Evolutionary conservation across 2,113 vertebrate genomes (phyloP).

Genomic region (Heloderma charlesbogerti): DNA sequence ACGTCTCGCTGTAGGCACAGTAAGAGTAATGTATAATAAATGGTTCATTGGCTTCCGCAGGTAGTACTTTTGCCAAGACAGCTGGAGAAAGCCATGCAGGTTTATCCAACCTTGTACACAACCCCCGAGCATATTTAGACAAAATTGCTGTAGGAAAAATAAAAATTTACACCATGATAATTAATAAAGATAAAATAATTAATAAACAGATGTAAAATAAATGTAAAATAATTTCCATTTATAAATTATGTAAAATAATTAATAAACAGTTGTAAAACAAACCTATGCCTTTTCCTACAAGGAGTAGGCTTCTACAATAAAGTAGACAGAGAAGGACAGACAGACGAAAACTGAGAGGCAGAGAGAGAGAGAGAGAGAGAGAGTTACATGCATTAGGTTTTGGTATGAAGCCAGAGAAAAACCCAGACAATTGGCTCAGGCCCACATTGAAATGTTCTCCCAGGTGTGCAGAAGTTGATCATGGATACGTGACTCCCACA

Average conservation of each 20-base stretch:
- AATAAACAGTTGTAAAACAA: conserved; percentile 51
- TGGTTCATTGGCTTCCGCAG: conserved; percentile 65
- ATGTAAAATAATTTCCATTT: too few species aligned
- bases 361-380: neutral
- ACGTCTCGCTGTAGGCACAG: conserved; percentile 63
- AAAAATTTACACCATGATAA: conserved; percentile 64
- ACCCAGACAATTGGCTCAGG: neutral
- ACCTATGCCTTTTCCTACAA: conserved; percentile 11
- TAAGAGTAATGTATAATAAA: conserved; percentile 59
- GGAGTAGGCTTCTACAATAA: neutral
- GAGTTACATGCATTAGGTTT: conserved; percentile 17
- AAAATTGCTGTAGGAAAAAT: conserved; percentile 68
- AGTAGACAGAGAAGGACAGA: neutral
- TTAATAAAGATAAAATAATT: conserved; percentile 54
- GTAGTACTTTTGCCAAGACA: conserved; percentile 74
- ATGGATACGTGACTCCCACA: neutral
- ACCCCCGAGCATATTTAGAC: conserved; percentile 63
- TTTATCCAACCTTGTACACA: conserved; percentile 59
- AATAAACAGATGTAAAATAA: conserved; percentile 60
- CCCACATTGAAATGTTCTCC: neutral
- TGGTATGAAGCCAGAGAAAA: conserved; percentile 31
- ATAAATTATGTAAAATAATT: conserved; percentile 53
- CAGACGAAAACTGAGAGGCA: neutral
- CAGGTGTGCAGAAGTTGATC: neutral
- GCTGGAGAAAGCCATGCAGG: conserved; percentile 69